These are phyloP conservation scores for Folsomia manolachei DNA, from an alignment of 2,888 invertebrate genomes.

Conservation along the genomic window DNA sequence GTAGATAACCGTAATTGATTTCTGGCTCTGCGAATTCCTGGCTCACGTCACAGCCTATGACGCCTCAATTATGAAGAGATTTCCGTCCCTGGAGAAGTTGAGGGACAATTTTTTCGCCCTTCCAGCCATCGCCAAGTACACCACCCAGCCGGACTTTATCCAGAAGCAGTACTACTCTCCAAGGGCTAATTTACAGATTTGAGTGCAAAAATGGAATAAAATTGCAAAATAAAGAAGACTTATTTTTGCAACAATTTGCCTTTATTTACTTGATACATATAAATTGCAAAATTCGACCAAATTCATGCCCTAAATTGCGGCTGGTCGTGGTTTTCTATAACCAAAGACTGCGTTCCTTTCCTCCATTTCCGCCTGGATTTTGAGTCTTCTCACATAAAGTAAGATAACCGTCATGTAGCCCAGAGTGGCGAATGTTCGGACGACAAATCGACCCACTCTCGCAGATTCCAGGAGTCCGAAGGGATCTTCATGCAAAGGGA, in stretches of 20 bases:
- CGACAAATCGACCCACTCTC: conserved; percentile 34
- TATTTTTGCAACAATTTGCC: background rate
- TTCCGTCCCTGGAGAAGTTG: conserved; percentile 53
- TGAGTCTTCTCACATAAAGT: conserved; percentile 21
- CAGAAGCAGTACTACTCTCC: conserved; percentile 52
- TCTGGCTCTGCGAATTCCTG: conserved; percentile 55
- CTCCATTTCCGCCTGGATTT: background rate
- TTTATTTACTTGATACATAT: background rate
- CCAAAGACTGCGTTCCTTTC: background rate
- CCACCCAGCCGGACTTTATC: conserved; percentile 52
- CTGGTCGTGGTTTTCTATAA: background rate
- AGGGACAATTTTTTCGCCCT: conserved; percentile 53
- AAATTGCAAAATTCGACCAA: background rate
- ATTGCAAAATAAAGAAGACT: background rate
- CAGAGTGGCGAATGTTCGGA: conserved; percentile 32
- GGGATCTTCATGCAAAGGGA: conserved; percentile 24
- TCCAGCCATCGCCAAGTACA: conserved; percentile 52
- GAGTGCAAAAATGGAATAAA: background rate
- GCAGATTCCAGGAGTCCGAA: conserved; percentile 34
- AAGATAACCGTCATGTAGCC: conserved; percentile 30
- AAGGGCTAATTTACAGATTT: background rate
- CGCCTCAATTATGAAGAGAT: conserved; percentile 52
- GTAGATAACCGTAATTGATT: conserved; percentile 54
- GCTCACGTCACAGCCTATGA: conserved; percentile 53
- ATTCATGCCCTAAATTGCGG: background rate